Conservation (phyloP, 2,888 invertebrate species). For the Pantelozetes paolii region DNA sequence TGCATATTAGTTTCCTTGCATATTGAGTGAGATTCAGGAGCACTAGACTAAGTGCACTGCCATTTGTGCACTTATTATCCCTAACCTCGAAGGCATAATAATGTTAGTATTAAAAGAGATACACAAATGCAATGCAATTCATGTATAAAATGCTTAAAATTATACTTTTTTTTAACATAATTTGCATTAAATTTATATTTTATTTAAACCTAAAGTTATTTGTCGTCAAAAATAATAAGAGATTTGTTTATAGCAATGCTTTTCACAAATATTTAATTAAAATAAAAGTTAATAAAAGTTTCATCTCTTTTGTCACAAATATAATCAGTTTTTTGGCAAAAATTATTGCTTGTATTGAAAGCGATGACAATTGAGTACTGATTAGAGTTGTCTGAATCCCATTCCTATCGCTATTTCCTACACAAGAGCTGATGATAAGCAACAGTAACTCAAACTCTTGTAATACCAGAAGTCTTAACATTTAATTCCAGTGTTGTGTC, state of each 20-base stretch:
- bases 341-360: slow-evolving; percentile 6
- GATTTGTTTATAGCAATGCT: background rate
- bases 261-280: background rate
- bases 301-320: background rate
- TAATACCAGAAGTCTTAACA: background rate
- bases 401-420: no score
- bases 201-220: no score
- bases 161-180: no score
- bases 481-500: background rate
- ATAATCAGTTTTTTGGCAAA: background rate
- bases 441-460: background rate
- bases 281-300: background rate
- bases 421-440: background rate
- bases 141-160: background rate
- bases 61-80: background rate
- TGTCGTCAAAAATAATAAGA: no score
- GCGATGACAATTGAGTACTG: background rate
- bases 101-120: background rate
- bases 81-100: background rate
- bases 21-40: background rate
- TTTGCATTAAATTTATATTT: no score
- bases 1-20: background rate
- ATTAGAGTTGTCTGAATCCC: slow-evolving; percentile 9
- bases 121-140: background rate
- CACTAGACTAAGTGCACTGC: background rate